These are phyloP conservation scores for Chrysolina haemoptera DNA, from an alignment of 2,888 invertebrate genomes.

Conservation along the genomic window DNA sequence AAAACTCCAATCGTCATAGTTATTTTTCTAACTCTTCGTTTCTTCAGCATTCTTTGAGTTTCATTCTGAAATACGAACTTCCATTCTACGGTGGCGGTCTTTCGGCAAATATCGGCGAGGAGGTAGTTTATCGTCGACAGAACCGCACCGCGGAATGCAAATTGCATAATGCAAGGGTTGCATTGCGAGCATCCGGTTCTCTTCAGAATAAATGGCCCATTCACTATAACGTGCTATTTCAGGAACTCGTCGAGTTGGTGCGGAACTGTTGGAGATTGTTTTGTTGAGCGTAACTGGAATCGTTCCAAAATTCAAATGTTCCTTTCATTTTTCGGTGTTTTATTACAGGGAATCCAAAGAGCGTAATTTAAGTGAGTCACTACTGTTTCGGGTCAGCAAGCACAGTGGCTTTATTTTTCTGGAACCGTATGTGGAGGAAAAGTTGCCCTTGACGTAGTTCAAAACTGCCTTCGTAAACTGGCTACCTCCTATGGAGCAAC, in stretches of 20 bases:
- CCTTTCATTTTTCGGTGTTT: conserved; percentile 17
- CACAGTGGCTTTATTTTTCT: not conserved
- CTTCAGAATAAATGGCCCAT: conserved; percentile 31
- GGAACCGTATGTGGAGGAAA: not conserved
- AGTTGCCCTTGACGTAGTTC: not conserved
- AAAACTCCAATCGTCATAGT: too few relatives aligned
- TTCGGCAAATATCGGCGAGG: too few relatives aligned
- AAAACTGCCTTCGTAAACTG: too few relatives aligned
- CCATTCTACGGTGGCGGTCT: too few relatives aligned
- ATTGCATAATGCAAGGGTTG: conserved; percentile 32
- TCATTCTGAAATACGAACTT: too few relatives aligned
- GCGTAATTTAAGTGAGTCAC: not conserved
- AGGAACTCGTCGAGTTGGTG: conserved; percentile 21
- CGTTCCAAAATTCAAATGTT: conserved; percentile 23
- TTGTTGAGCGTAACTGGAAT: conserved; percentile 23
- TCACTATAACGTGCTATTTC: conserved; percentile 16
- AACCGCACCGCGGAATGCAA: conserved; percentile 19
- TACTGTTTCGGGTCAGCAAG: conserved; percentile 8
- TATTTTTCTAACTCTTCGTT: too few relatives aligned
- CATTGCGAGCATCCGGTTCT: conserved; percentile 33
- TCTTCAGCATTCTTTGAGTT: too few relatives aligned
- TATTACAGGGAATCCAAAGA: conserved; percentile 11
- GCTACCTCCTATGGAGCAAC: too few relatives aligned
- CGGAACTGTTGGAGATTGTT: conserved; percentile 24
- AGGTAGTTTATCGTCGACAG: conserved; percentile 9